phyloP scores from a whole-genome alignment of 2,888 invertebrate species.

The Chalcis sispes region DNA sequence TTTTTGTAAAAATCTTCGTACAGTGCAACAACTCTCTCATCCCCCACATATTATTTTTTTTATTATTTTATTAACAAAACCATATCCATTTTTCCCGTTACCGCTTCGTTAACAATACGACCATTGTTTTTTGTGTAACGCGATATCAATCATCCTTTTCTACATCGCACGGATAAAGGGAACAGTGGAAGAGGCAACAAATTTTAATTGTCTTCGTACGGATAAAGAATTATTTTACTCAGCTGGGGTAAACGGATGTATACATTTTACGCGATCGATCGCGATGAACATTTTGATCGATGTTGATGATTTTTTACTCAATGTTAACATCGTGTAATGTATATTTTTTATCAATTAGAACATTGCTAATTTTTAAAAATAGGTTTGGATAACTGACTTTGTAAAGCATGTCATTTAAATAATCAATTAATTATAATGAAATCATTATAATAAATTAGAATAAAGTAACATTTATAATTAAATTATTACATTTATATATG shows the following conservation, averaged over 20 bases:
- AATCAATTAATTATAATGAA: too few relatives aligned
- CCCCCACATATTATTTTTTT: too few relatives aligned
- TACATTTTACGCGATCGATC: constrained; percentile 39
- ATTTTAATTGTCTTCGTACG: constrained; percentile 51
- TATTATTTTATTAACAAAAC: too few relatives aligned
- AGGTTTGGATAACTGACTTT: too few relatives aligned
- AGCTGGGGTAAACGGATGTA: constrained; percentile 2
- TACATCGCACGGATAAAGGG: background rate
- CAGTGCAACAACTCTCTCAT: too few relatives aligned
- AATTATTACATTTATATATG: too few relatives aligned
- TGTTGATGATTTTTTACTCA: constrained; percentile 21
- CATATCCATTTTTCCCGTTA: constrained; percentile 9
- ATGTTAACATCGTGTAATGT: too few relatives aligned
- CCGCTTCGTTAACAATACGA: constrained; percentile 20
- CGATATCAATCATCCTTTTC: constrained; percentile 42
- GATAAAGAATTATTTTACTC: constrained; percentile 42
- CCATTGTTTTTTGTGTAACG: constrained; percentile 27
- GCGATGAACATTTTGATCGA: constrained; percentile 34
- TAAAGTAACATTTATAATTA: too few relatives aligned
- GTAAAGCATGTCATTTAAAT: too few relatives aligned
- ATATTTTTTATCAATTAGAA: too few relatives aligned
- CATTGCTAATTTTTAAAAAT: too few relatives aligned
- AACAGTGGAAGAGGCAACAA: constrained; percentile 36
- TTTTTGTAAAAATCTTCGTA: background rate
- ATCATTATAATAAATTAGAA: too few relatives aligned